A percentile compares a stretch with the other conserved stretches of the same genome.
Evolutionary conservation across 2,797 vertebrate genomes (phyloP).

Genomic region (Stomatorhinus walkeri): DNA sequence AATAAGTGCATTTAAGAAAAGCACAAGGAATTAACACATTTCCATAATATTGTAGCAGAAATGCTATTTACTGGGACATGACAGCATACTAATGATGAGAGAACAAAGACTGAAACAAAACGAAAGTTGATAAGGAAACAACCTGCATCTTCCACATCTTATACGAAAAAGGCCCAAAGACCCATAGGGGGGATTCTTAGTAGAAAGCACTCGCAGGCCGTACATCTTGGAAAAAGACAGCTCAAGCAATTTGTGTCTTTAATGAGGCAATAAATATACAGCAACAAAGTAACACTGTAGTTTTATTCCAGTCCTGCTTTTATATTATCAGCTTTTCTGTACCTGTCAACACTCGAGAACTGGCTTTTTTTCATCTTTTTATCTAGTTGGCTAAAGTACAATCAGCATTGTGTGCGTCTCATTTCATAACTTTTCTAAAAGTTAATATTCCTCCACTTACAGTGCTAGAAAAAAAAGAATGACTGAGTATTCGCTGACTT

Average conservation of each 20-base stretch:
- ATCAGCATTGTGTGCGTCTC: slow-evolving; percentile 55
- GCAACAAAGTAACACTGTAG: slow-evolving; percentile 65
- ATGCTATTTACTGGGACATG: not conserved
- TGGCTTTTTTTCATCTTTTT: slow-evolving; percentile 37
- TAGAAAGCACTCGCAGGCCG: slow-evolving; percentile 36
- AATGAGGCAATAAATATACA: slow-evolving; percentile 72
- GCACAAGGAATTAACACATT: not conserved
- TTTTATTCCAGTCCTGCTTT: slow-evolving; percentile 64
- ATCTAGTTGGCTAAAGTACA: slow-evolving; percentile 44
- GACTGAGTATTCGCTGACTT: not conserved
- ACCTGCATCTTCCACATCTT: slow-evolving; percentile 58
- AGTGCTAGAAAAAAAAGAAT: slow-evolving; percentile 37
- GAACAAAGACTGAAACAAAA: slow-evolving; percentile 55
- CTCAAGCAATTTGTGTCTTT: slow-evolving; percentile 58
- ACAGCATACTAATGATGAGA: not conserved
- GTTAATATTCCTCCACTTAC: slow-evolving; percentile 61
- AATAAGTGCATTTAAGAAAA: not conserved
- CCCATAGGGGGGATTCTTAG: slow-evolving; percentile 36
- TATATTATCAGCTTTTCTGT: slow-evolving; percentile 82
- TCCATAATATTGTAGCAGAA: not conserved
- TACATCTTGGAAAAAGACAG: slow-evolving; percentile 55
- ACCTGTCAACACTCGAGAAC: slow-evolving; percentile 74
- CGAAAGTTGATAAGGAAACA: slow-evolving; percentile 50
- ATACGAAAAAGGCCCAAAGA: slow-evolving; percentile 41
- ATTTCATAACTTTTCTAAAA: slow-evolving; percentile 68